Percentiles rank a stretch among this genome's conserved stretches.
phyloP scores from a whole-genome alignment of 2,113 vertebrate species.

The Phalacrocorax carbo region DNA sequence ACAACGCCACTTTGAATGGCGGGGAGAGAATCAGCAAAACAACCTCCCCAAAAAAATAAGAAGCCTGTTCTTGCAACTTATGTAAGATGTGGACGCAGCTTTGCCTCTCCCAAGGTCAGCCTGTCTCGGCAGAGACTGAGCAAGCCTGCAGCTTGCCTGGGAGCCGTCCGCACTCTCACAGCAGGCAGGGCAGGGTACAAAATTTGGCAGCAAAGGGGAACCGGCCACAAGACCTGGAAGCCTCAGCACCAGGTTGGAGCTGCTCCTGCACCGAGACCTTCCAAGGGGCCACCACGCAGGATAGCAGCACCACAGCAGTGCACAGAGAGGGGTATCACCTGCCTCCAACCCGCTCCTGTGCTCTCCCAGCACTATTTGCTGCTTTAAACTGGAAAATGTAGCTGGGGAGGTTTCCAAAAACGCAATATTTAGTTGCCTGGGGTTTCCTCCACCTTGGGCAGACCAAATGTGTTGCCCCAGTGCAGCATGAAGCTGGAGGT shows the following conservation, averaged over 20 bases:
- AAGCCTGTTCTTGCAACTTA: not conserved
- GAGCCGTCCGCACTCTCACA: not conserved
- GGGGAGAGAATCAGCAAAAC: not conserved
- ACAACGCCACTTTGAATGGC: not conserved
- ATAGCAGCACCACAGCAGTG: not conserved
- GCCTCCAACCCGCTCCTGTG: not conserved
- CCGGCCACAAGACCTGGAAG: not conserved
- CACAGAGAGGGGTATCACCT: not conserved
- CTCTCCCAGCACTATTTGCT: not conserved
- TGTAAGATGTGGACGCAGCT: not conserved
- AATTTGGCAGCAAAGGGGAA: not conserved
- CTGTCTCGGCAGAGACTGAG: not conserved
- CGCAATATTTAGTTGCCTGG: not conserved
- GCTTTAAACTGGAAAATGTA: not conserved
- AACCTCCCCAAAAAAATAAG: not conserved
- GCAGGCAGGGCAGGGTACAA: not conserved
- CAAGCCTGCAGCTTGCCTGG: not conserved
- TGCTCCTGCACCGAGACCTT: not conserved
- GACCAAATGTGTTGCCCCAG: rapidly evolving
- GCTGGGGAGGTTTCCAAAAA: not conserved
- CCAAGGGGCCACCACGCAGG: not conserved
- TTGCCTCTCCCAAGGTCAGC: not conserved
- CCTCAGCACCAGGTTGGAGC: not conserved
- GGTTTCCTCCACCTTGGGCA: not conserved
- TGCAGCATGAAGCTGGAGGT: not conserved